Evolutionary conservation across 1,140 invertebrate genomes (phyloP).

Genomic region (Amphibalanus amphitrite): DNA sequence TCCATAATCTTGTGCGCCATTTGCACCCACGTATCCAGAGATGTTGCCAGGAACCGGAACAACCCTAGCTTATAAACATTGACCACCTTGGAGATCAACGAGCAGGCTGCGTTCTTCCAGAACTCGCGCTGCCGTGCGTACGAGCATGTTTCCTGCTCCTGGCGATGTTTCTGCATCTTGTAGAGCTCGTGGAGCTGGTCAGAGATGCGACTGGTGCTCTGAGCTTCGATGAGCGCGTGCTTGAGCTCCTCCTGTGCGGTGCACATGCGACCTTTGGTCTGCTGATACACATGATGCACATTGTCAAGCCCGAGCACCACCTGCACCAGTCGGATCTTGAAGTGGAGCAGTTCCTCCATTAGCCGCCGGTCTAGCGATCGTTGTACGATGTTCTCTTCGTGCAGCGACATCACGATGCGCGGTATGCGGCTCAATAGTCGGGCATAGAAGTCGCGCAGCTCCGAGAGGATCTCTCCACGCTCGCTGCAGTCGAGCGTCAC

Average conservation of each 20-base stretch:
- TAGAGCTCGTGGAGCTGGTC: background rate
- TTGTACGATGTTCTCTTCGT: background rate
- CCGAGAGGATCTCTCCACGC: background rate
- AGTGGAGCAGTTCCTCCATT: background rate
- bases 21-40: background rate
- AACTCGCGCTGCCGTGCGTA: background rate
- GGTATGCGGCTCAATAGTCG: background rate
- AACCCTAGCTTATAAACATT: background rate
- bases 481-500: background rate
- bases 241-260: background rate
- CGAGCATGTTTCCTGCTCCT: background rate
- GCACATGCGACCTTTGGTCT: background rate
- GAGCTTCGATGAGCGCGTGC: background rate
- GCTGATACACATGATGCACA: background rate
- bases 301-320: background rate
- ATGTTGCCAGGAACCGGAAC: background rate
- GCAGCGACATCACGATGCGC: background rate
- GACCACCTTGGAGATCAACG: background rate
- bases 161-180: background rate
- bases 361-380: background rate
- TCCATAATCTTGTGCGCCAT: background rate
- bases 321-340: background rate
- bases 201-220: background rate
- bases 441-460: background rate
- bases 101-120: background rate